These are phyloP conservation scores for Cloeon dipterum DNA, from an alignment of 2,888 invertebrate species.

Conservation along the genomic window DNA sequence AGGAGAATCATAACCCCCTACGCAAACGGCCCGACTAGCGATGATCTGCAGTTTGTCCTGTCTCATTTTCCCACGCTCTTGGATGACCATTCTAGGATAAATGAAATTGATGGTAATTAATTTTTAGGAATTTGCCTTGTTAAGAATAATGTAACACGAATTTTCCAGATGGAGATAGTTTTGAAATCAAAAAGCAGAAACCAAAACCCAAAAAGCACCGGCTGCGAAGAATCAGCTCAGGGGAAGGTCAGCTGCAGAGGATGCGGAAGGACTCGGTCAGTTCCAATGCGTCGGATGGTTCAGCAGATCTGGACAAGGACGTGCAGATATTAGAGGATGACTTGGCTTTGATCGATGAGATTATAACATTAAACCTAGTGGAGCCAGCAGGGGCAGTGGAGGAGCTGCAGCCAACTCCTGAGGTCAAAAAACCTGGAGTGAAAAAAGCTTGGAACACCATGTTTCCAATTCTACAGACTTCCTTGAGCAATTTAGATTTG, in stretches of 20 bases:
- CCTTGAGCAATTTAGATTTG: not conserved
- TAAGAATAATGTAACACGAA: no score
- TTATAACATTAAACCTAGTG: not conserved
- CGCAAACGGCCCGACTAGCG: conserved; percentile 25
- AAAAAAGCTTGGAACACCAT: not conserved
- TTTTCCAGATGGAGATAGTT: no score
- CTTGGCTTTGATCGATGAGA: not conserved
- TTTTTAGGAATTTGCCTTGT: not conserved
- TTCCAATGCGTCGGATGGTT: conserved; percentile 5
- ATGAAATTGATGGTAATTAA: no score
- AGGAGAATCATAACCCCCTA: conserved; percentile 45
- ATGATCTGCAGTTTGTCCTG: not conserved
- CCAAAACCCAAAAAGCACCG: not conserved
- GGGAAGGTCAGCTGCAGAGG: not conserved
- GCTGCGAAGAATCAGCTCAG: conserved; percentile 1
- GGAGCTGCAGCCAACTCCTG: not conserved
- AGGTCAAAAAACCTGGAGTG: not conserved
- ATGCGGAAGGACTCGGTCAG: conserved; percentile 4
- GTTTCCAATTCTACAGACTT: not conserved
- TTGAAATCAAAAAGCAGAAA: not conserved
- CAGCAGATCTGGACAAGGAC: conserved; percentile 6
- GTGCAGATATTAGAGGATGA: conserved; percentile 5
- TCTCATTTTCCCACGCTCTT: not conserved
- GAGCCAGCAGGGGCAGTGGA: not conserved
- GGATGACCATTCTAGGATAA: no score